phyloP scores from a whole-genome alignment of 2,113 vertebrate species.

The Pachyramphus minor region DNA sequence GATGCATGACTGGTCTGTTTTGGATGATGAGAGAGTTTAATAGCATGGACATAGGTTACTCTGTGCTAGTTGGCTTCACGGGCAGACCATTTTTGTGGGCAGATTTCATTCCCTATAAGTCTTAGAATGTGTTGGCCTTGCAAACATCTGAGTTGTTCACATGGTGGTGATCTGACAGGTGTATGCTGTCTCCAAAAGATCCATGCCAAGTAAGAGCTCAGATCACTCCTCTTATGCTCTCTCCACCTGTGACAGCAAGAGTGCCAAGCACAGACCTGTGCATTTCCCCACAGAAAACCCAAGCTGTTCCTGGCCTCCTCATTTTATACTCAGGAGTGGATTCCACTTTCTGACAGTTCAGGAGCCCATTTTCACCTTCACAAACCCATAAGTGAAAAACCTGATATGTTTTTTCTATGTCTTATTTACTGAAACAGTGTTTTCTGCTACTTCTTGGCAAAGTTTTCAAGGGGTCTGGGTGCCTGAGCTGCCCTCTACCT shows the following conservation, averaged over 20 bases:
- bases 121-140: not conserved
- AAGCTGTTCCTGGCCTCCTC: not conserved
- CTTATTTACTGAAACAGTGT: not conserved
- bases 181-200: not conserved
- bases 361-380: not conserved
- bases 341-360: not conserved
- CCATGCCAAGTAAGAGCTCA: not conserved
- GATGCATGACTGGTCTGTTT: not conserved
- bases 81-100: not conserved
- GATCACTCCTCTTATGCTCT: not conserved
- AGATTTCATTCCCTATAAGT: not conserved
- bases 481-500: not conserved
- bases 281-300: not conserved
- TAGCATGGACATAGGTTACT: not conserved
- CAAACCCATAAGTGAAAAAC: not conserved
- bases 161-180: not conserved
- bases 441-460: fast-evolving
- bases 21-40: not conserved
- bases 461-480: not conserved
- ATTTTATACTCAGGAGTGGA: not conserved
- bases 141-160: not conserved
- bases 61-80: not conserved
- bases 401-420: not conserved
- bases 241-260: not conserved
- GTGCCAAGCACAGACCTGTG: fast-evolving